Percentiles rank a stretch among this genome's conserved stretches.
phyloP scores from a whole-genome alignment of 2,797 vertebrate species.

The Mus minutoides region DNA sequence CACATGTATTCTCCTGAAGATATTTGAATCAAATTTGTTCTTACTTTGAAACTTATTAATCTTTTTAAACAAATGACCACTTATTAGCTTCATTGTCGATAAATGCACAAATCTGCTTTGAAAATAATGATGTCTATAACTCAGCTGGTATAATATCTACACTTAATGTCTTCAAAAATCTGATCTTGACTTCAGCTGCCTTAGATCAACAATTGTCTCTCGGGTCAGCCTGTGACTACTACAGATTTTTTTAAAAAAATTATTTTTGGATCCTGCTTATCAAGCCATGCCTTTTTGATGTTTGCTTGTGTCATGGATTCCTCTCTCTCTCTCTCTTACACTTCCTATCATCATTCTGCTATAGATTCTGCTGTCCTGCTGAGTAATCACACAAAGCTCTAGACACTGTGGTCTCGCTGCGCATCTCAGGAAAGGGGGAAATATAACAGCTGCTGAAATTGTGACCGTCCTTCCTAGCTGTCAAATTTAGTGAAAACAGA shows the following conservation, averaged over 20 bases:
- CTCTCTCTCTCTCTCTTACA: neutral
- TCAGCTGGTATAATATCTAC: neutral
- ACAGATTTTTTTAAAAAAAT: neutral
- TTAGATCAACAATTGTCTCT: slow-evolving; percentile 1
- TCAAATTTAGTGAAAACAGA: slow-evolving; percentile 83
- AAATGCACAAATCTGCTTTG: slow-evolving; percentile 10
- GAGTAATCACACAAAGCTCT: slow-evolving; percentile 79
- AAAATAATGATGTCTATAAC: neutral
- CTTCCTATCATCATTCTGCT: slow-evolving; percentile 53
- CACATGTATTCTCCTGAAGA: neutral
- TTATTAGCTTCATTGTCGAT: neutral
- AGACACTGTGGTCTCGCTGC: slow-evolving; percentile 73
- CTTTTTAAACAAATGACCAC: neutral
- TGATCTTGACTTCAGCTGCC: slow-evolving; percentile 9
- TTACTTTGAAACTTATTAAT: neutral
- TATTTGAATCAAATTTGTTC: neutral
- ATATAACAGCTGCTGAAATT: slow-evolving; percentile 81
- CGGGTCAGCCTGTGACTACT: slow-evolving; percentile 29
- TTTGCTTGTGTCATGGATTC: slow-evolving; percentile 25
- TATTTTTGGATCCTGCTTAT: slow-evolving; percentile 53
- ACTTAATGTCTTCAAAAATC: slow-evolving; percentile 6
- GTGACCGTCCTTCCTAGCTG: slow-evolving; percentile 75
- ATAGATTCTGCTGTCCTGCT: slow-evolving; percentile 69
- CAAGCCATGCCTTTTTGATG: slow-evolving; percentile 27
- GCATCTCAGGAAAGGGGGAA: slow-evolving; percentile 68